phyloP scores from a whole-genome alignment of 2,113 vertebrate genomes.

The Tachycineta bicolor region DNA sequence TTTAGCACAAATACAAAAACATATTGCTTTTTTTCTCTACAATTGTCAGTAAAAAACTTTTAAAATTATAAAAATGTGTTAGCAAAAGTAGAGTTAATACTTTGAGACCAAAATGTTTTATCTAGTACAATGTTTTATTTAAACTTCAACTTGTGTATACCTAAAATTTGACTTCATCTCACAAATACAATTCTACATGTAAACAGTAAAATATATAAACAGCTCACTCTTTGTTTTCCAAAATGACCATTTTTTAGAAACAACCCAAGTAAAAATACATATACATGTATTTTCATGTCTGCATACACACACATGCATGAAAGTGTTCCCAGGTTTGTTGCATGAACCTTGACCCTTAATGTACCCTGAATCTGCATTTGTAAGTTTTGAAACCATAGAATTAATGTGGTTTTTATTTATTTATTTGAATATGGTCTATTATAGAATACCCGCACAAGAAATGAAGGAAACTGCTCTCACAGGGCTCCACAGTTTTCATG shows the following conservation, averaged over 20 bases:
- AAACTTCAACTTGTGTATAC: background rate
- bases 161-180: background rate
- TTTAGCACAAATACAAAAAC: background rate
- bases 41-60: background rate
- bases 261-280: background rate
- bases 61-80: background rate
- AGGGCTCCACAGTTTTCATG: background rate
- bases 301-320: background rate
- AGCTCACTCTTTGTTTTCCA: background rate
- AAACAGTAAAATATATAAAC: constrained; percentile 16
- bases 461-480: background rate
- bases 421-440: background rate
- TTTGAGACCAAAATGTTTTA: background rate
- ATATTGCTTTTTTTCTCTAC: background rate
- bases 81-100: background rate
- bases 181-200: background rate
- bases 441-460: background rate
- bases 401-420: background rate
- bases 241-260: background rate
- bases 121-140: background rate
- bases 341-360: background rate
- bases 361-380: background rate
- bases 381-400: background rate
- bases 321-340: background rate
- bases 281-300: background rate